phyloP scores from a whole-genome alignment of 2,888 invertebrate genomes.

The Corythucha ciliata region DNA sequence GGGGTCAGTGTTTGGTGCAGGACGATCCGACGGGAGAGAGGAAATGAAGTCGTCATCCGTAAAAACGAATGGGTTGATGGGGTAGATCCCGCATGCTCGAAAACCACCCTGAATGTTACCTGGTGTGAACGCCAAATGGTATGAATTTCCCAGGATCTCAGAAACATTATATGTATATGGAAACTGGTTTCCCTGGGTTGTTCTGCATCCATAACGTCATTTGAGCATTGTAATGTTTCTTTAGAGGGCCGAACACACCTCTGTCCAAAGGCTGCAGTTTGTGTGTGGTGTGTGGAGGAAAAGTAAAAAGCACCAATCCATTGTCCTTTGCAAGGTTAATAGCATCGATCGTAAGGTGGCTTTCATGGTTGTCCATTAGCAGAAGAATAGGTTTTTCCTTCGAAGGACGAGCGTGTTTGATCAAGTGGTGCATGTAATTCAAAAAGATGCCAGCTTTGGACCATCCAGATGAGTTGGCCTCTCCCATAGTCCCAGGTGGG shows the following conservation, averaged over 20 bases:
- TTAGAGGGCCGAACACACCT: slow-evolving; percentile 1
- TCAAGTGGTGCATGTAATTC: slow-evolving; percentile 26
- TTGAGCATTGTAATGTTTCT: slow-evolving; percentile 6
- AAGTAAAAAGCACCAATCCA: slow-evolving; percentile 8
- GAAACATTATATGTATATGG: slow-evolving; percentile 7
- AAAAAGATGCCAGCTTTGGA: slow-evolving; percentile 30
- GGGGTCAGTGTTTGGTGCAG: not conserved
- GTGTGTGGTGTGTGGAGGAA: too few species aligned
- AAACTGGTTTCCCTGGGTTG: slow-evolving; percentile 9
- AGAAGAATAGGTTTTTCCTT: too few species aligned
- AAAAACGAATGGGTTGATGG: slow-evolving; percentile 1
- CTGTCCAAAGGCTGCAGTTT: too few species aligned
- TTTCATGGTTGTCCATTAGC: slow-evolving; percentile 13
- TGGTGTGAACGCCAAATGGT: slow-evolving; percentile 5
- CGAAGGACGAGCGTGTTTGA: not conserved
- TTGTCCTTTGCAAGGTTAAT: too few species aligned
- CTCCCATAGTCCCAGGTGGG: slow-evolving; percentile 35
- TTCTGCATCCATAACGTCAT: slow-evolving; percentile 9
- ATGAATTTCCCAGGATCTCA: not conserved
- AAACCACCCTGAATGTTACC: slow-evolving; percentile 14
- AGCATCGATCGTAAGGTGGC: slow-evolving; percentile 1
- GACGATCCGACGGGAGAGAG: not conserved
- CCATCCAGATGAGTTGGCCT: slow-evolving; percentile 35
- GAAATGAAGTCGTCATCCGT: slow-evolving; percentile 2
- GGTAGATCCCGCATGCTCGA: slow-evolving; percentile 7